A percentile compares a stretch with the other conserved stretches of the same genome.
Evolutionary conservation across 2,113 vertebrate species (phyloP).

Genomic region (Psittacara wagleri): DNA sequence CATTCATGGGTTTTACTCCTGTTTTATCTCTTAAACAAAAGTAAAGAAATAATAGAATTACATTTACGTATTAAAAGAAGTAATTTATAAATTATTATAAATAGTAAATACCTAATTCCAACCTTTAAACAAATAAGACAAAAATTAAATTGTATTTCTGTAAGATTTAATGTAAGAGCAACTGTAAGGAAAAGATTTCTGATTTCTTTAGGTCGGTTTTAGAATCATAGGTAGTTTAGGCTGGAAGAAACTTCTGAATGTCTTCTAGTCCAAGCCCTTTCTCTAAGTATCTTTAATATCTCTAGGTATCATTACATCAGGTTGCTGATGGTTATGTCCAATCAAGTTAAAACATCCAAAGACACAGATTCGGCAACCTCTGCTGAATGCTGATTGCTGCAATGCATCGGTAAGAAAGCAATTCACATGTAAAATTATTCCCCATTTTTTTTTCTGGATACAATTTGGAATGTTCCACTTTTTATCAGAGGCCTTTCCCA

Average conservation of each 20-base stretch:
- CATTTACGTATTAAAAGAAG: not conserved
- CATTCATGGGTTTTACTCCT: not conserved
- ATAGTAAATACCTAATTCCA: not conserved
- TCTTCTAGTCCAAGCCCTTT: not conserved
- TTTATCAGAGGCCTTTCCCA: not conserved
- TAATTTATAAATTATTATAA: not conserved
- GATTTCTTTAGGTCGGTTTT: not conserved
- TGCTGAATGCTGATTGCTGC: not conserved
- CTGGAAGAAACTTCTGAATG: not conserved
- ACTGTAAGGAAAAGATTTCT: not conserved
- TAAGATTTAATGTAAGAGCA: not conserved
- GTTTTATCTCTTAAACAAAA: not conserved
- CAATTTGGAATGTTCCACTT: not conserved
- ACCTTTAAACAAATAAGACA: not conserved
- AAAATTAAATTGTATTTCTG: not conserved
- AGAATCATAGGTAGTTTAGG: not conserved
- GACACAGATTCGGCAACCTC: not conserved
- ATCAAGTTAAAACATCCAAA: not conserved
- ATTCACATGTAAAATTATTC: not conserved
- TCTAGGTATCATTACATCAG: not conserved
- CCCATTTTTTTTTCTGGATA: not conserved
- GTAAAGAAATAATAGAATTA: not conserved
- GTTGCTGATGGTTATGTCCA: rapidly evolving
- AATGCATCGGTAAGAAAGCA: not conserved
- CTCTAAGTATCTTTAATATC: not conserved